Conservation (phyloP, 2,797 vertebrate species). For the Scyliorhinus canicula region DNA sequence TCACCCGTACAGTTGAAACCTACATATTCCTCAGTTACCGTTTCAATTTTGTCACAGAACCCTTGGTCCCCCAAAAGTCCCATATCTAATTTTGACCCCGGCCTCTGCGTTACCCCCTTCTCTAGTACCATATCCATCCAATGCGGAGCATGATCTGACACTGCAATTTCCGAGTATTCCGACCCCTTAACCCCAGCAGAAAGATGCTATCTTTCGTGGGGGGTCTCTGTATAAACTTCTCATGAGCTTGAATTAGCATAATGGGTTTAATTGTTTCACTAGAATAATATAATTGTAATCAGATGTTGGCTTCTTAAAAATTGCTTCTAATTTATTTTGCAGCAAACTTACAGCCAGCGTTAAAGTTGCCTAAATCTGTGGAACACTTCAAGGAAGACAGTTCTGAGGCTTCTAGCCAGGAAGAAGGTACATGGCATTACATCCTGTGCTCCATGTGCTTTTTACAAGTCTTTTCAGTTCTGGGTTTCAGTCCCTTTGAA, state of each 20-base stretch:
- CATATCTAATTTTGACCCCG: no score
- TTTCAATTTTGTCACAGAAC: no score
- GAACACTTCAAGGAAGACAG: constrained; percentile 75
- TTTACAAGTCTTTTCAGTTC: neutral
- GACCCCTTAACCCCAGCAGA: no score
- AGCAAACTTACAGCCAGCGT: constrained; percentile 70
- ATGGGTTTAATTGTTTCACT: neutral
- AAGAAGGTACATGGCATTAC: constrained; percentile 69
- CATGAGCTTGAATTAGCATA: neutral
- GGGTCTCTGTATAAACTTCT: neutral
- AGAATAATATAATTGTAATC: neutral
- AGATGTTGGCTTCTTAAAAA: neutral
- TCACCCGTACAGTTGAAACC: no score
- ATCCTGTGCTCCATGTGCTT: neutral
- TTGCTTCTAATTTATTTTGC: constrained; percentile 47
- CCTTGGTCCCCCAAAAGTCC: no score
- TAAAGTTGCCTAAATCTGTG: constrained; percentile 64
- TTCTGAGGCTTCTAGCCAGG: constrained; percentile 88
- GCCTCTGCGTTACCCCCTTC: no score
- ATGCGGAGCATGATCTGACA: no score
- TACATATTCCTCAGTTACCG: no score
- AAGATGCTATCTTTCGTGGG: no score
- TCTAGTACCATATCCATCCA: no score
- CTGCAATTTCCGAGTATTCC: no score
- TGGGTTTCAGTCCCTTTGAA: neutral